These are phyloP conservation scores for Rhagonycha fulva DNA, from an alignment of 2,888 invertebrate species.

Conservation along the genomic window DNA sequence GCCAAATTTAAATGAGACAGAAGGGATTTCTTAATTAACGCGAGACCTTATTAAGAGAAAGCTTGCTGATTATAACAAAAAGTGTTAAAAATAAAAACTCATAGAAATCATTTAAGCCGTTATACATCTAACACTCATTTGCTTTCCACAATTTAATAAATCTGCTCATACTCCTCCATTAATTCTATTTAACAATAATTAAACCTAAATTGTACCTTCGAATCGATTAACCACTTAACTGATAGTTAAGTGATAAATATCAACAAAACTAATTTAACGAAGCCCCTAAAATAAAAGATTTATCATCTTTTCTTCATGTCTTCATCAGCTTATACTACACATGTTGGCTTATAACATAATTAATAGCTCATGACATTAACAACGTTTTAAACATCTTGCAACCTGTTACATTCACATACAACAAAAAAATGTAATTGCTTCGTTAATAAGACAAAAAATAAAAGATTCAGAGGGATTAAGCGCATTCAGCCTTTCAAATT, in stretches of 20 bases:
- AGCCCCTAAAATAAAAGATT: background rate
- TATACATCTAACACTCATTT: background rate
- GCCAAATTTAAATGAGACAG: constrained; percentile 16
- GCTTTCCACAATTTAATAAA: background rate
- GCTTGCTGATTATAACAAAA: constrained; percentile 1
- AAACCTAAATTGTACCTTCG: background rate
- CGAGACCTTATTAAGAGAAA: constrained; percentile 16
- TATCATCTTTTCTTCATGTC: background rate
- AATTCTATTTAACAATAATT: background rate
- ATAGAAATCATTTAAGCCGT: background rate
- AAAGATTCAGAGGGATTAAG: background rate
- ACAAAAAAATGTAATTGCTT: constrained; percentile 6
- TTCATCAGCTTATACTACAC: constrained; percentile 1
- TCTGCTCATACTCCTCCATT: background rate
- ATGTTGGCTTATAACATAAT: constrained; percentile 12
- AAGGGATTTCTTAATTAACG: constrained; percentile 18
- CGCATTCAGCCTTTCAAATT: background rate
- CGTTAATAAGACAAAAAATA: background rate
- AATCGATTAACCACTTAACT: background rate
- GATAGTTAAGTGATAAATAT: background rate
- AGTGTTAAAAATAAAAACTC: background rate
- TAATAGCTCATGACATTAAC: constrained; percentile 12
- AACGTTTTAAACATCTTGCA: constrained; percentile 14
- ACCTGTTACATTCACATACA: constrained; percentile 12
- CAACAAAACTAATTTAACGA: background rate